phyloP scores from a whole-genome alignment of 1,140 invertebrate genomes.

The Ostrea edulis region DNA sequence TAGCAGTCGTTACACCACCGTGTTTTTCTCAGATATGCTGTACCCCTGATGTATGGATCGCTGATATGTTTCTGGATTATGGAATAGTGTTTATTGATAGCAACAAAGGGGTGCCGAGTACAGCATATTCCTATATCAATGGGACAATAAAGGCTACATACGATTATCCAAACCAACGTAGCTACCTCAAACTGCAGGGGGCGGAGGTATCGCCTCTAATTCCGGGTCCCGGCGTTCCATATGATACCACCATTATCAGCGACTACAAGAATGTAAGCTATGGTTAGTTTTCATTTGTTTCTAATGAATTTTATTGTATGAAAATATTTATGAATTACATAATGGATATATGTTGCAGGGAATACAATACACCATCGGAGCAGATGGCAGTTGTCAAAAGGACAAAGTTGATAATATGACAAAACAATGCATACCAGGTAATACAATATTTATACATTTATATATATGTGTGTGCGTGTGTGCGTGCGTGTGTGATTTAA shows the following conservation, averaged over 20 bases:
- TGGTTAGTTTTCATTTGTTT: not conserved
- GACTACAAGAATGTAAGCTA: conserved; percentile 24
- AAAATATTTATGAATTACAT: not conserved
- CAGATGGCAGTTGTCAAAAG: not conserved
- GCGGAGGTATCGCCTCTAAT: not conserved
- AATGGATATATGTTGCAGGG: not conserved
- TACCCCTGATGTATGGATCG: not conserved
- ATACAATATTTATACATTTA: not conserved
- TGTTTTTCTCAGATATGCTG: not conserved
- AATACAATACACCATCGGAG: conserved; percentile 1
- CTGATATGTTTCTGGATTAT: conserved; percentile 13
- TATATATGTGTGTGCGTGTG: no score
- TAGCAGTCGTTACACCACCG: not conserved
- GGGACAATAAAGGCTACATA: not conserved
- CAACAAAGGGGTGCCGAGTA: not conserved
- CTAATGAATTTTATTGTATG: not conserved
- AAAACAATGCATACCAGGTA: conserved; percentile 23
- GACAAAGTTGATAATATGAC: not conserved
- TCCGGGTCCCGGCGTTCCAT: not conserved
- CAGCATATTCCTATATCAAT: not conserved
- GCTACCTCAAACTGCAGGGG: not conserved
- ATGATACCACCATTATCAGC: conserved; percentile 4
- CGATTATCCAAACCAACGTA: not conserved
- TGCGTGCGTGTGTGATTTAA: not conserved
- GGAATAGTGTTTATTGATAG: not conserved